Evolutionary conservation across 1,140 invertebrate species (phyloP), one percentile per base, ranked within the genome.

Genomic region (Drosophila prosaltans): DNA sequence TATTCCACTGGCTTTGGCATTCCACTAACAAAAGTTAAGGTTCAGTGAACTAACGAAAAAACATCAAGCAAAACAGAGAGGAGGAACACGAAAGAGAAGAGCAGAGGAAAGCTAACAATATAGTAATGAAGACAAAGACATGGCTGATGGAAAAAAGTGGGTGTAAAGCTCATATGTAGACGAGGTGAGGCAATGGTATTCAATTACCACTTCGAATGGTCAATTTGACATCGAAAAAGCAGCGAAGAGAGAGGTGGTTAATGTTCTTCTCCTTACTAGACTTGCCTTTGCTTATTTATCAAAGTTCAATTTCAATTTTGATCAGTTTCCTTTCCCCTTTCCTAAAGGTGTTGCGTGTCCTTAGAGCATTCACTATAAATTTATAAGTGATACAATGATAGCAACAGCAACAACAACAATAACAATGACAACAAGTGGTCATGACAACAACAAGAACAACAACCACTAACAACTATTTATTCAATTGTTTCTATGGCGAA

Each of bases 21-120:
- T 51, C 8, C 45, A n/a, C 45, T 54, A 54, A 78, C 10, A 30
- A 59, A 65, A 40, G 51, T 7, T 40, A 59, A 65, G 69, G 83
- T 88, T 88, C 83, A 74, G 89, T 88, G 83, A 88, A 88, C 83
- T 68, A 78, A 60, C 75, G 21, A 71, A 86, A 78, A 72, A 74
- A 48, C 40, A 58, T 48, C 45, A 62, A 32, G 11, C 16, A 7
- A 61, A 9, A 24, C 24, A 55, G 57, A 58, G 7, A 41, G 57
- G 10, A 32, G 16, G 16, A 28, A 11, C 54, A 30, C n/a, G 30
- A 41, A 21, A 32, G 3, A 7, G 10, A 28, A 24, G 45, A 68
- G 26, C 48, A 66, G 39, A 55, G 74, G 39, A 43, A 58, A 61
- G 64, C 43, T 43, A 11, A n/a, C 40, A 43, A 26, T 16, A 16